Base-by-base conservation (phyloP, 2,888 invertebrate species). In the Hydraecia micacea region DNA sequence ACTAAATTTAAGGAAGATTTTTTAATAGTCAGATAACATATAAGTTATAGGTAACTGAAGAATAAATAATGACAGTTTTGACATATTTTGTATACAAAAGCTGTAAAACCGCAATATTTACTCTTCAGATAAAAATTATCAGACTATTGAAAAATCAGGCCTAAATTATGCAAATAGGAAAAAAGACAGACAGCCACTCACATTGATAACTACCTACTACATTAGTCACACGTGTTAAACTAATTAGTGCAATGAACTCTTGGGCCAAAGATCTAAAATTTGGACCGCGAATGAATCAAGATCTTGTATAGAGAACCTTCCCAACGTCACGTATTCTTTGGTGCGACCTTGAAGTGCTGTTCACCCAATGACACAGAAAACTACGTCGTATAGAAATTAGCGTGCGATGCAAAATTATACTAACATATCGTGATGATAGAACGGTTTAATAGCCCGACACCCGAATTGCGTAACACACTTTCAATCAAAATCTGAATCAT, bases 261-360 rank as follows among this genome's bases (percentile, higher is more conserved):
- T 58, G 32, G 15, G 39, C 18, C n/a, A 46, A 11, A 62, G 46
- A 86, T 71, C 52, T 55, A 42, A 42, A 71, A 77, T 68, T 81
- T 84, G 69, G 69, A 63, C 60, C 78, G 74, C 77, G 72, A 74
- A 76, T 71, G 79, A 88, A 79, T 75, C 77, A 77, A 63, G 65
- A 75, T 77, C 70, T 73, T 74, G 75, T 79, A 71, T 71, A 71
- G 73, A 60, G 60, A 73, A 81, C 82, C 79, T 84, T 79, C 55
- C 28, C 0, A 71, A 25, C 21, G 69, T 79, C 85, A 90, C 81
- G 87, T 84, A 88, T 77, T 77, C 83, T 66, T 65, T 79, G 65
- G n/a, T n/a, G 63, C 72, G 77, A 73, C 91, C 90, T 90, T 91
- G 90, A 77, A 76, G 55, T 83, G 75, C 68, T 79, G 75, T 80